phyloP scores from a whole-genome alignment of 2,113 vertebrate genomes.

The Mohoua ochrocephala region DNA sequence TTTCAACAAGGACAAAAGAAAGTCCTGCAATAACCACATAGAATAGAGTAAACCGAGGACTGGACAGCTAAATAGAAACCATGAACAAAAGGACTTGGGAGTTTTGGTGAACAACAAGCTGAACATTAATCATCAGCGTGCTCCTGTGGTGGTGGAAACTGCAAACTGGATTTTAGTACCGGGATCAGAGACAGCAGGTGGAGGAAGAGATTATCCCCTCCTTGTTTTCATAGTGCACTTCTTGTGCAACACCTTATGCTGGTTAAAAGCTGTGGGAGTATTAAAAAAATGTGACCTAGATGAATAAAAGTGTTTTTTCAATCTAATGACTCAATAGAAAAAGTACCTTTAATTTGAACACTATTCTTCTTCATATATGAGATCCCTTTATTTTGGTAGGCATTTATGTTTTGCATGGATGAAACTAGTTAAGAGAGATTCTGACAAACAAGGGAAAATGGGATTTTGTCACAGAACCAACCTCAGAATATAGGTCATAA shows the following conservation, averaged over 20 bases:
- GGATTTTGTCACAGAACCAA: neutral
- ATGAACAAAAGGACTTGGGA: neutral
- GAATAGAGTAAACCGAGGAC: neutral
- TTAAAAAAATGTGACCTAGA: neutral
- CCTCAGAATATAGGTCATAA: neutral
- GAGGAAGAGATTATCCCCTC: neutral
- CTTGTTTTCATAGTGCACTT: neutral
- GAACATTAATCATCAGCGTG: neutral
- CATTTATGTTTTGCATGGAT: neutral
- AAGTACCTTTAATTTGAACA: neutral
- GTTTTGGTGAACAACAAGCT: neutral
- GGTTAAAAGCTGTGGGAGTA: neutral
- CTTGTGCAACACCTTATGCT: neutral
- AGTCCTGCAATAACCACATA: neutral
- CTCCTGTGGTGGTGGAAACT: neutral
- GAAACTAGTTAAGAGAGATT: neutral
- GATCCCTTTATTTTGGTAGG: neutral
- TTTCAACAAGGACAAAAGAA: neutral
- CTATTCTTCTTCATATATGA: neutral
- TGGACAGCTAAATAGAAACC: neutral
- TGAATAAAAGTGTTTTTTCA: neutral
- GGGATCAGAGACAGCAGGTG: neutral
- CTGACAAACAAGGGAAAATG: neutral
- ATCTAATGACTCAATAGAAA: neutral
- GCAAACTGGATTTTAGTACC: neutral